Evolutionary conservation across 2,888 invertebrate genomes (phyloP), one percentile per base, ranked within the genome.

Genomic region (Troides helena): DNA sequence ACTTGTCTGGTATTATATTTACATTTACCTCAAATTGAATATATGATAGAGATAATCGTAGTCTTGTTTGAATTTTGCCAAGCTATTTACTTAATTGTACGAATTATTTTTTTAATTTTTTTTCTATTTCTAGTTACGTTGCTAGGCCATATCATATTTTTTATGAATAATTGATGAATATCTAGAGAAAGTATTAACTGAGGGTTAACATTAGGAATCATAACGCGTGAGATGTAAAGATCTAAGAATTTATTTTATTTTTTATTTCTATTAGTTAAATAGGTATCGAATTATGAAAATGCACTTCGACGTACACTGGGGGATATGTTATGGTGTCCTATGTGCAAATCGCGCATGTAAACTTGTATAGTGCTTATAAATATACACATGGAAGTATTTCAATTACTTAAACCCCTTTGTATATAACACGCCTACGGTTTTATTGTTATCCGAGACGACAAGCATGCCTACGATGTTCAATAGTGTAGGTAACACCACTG

Each of bases 331-430:
- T 77, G 77, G 71, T 79, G 77, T 73, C 75, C 82, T 78, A 77
- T 78, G 78, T 80, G 83, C 76, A 75, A 81, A 83, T 84, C 83
- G 81, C 80, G 82, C 76, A 82, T 88, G 86, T 89, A 88, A 87
- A 89, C 83, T 85, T 90, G 90, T 91, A 90, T 88, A 92, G 86
- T 86, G 88, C 90, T 90, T 88, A 87, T 87, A 87, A 86, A 85
- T 87, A 86, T 82, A 80, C 77, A 77, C 78, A 78, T 78, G 79
- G 58, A 80, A 81, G 65, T 78, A 80, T 82, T 83, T 82, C 81
- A 76, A 77, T 77, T 76, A 80, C 76, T 77, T 80, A 76, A 81
- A 81, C 80, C 84, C 30, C 83, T 86, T 81, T 90, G 89, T 91
- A 91, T 82, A 91, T 89, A 89, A 81, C 76, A 85, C 80, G 85